Base-by-base conservation (phyloP, 2,888 invertebrate species). In the Imbricaverruca yamaguchii region DNA sequence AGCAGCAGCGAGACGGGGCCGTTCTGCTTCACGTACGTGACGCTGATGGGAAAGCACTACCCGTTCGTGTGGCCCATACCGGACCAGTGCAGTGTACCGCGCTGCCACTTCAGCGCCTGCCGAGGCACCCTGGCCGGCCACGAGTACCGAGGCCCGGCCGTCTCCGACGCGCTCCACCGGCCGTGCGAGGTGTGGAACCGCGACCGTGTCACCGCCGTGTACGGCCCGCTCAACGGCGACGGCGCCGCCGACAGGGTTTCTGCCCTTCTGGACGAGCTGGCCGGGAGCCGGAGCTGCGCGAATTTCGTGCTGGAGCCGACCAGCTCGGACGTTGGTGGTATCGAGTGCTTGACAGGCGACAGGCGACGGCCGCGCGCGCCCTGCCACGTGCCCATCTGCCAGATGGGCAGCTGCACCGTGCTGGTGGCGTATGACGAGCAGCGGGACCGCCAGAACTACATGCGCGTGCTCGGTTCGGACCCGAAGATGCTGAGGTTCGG, bases 331-430 rank as follows among this genome's bases (percentile, higher is more conserved):
- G 55, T 39, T 3, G 79, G 79, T 21, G 23, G 12, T 0, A 57
- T 79, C 25, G 79, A 79, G 79, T 79, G 79, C 10, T 25, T 79
- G n/a, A 79, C 23, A 8, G 79, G 59, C 18, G 56, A 57, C 23
- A 13, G 57, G 11, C n/a, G 59, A 8, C 79, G 79, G 23, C 79
- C 79, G 12, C 79, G 79, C 13, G 59, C 79, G 1, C 18, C 79
- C 79, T 79, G 79, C 13, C 57, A 79, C 79, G 79, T 79, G 13
- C 79, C 79, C 8, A 59, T 79, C 23, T 79, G 79, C 18, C 57
- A 59, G 23, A 57, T 79, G 79, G 79, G 79, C 21, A 23, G 23
- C 25, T 79, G 79, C 15, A 25, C 79, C 15, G 23, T 79, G 15
- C 57, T 79, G 57, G 79, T 79, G 56, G 79, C 79, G 23, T 79